phyloP scores from a whole-genome alignment of 2,888 invertebrate genomes.

The Tromatobia lineatoria region DNA sequence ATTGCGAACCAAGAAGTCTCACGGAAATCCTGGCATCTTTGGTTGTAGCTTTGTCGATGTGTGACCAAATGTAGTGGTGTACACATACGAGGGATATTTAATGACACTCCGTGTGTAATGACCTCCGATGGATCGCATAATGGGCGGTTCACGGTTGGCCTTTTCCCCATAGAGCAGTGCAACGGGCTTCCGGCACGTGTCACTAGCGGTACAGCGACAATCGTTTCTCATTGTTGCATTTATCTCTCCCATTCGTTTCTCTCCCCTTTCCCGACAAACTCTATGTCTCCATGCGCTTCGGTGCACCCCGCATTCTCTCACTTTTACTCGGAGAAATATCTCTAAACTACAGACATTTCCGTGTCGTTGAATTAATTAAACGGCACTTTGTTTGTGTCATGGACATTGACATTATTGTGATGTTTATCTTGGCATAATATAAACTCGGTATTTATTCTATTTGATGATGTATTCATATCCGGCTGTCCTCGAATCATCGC shows the following conservation, averaged over 20 bases:
- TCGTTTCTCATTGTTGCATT: constrained; percentile 66
- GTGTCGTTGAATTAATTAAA: constrained; percentile 12
- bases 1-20: constrained; percentile 19
- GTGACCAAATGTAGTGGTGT: not conserved
- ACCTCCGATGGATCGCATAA: constrained; percentile 68
- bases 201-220: constrained; percentile 65
- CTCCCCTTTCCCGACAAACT: constrained; percentile 31
- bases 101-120: constrained; percentile 67
- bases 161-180: constrained; percentile 48
- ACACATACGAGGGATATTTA: constrained; percentile 51
- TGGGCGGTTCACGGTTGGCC: constrained; percentile 63
- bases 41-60: not conserved
- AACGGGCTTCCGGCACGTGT: constrained; percentile 70
- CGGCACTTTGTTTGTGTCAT: not conserved
- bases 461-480: constrained; percentile 3
- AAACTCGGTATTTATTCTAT: constrained; percentile 30
- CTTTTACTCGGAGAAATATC: not conserved
- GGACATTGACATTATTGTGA: not conserved
- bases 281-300: constrained; percentile 1
- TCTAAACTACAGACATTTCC: not conserved
- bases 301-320: not conserved
- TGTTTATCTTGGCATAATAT: not conserved
- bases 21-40: constrained; percentile 61
- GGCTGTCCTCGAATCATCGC: constrained; percentile 10
- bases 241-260: constrained; percentile 43